phyloP scores from a whole-genome alignment of 1,140 invertebrate species.

The Drosophila punjabiensis region DNA sequence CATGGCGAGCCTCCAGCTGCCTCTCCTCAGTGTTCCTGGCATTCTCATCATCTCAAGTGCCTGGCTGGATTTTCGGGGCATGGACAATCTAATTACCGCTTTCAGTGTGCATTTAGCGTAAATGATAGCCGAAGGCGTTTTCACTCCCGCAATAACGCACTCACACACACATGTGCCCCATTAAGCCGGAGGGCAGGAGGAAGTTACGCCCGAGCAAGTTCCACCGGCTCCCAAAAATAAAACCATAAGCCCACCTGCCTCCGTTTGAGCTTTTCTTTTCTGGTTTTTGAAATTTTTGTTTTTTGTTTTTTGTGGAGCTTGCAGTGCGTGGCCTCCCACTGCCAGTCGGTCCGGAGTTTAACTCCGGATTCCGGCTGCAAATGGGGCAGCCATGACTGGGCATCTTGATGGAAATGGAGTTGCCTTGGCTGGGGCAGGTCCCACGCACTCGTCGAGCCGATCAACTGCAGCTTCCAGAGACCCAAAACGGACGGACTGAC shows the following conservation, averaged over 20 bases:
- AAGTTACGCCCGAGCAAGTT: slow-evolving; percentile 62
- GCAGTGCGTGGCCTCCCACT: slow-evolving; percentile 70
- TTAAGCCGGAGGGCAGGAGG: slow-evolving; percentile 38
- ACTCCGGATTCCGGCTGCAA: slow-evolving; percentile 25
- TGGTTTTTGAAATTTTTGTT: slow-evolving; percentile 16
- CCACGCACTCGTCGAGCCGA: slow-evolving; percentile 67
- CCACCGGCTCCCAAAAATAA: slow-evolving; percentile 27
- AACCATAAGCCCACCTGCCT: slow-evolving; percentile 54
- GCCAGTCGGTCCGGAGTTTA: background rate
- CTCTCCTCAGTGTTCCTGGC: background rate
- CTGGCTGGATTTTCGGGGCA: slow-evolving; percentile 58
- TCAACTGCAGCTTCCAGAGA: slow-evolving; percentile 43
- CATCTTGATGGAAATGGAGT: slow-evolving; percentile 58
- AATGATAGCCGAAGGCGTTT: slow-evolving; percentile 59
- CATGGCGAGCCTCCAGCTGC: slow-evolving; percentile 54
- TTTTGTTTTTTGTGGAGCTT: slow-evolving; percentile 11
- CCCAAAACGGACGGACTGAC: slow-evolving; percentile 15
- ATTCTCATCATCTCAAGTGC: slow-evolving; percentile 38
- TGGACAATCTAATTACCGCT: slow-evolving; percentile 76
- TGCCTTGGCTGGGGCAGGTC: slow-evolving; percentile 38
- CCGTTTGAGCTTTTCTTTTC: slow-evolving; percentile 25
- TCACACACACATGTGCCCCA: slow-evolving; percentile 53
- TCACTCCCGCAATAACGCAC: slow-evolving; percentile 13
- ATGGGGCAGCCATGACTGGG: slow-evolving; percentile 64
- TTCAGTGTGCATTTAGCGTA: slow-evolving; percentile 75